Conservation (phyloP, 2,113 vertebrate species). For the Daubentonia madagascariensis region DNA sequence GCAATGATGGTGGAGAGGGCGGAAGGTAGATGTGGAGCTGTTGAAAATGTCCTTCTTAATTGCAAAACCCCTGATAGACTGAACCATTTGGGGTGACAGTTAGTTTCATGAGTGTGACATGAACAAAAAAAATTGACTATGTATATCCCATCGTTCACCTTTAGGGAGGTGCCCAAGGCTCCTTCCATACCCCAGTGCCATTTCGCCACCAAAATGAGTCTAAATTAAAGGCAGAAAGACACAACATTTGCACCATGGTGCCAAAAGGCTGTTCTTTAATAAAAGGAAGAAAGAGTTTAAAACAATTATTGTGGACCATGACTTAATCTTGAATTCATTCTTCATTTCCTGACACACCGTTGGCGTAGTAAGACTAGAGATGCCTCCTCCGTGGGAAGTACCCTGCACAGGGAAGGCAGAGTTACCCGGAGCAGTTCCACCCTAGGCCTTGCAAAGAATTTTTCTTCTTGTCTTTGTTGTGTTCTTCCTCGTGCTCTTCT, state of each 20-base stretch:
- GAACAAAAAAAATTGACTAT: not conserved
- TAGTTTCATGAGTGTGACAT: not conserved
- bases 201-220: not conserved
- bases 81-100: not conserved
- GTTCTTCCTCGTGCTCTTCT: not conserved
- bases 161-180: not conserved
- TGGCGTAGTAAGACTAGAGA: not conserved
- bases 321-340: not conserved
- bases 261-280: not conserved
- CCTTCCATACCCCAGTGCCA: not conserved
- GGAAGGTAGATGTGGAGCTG: not conserved
- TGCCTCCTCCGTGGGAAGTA: not conserved
- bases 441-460: not conserved
- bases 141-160: not conserved
- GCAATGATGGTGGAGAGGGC: not conserved
- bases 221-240: not conserved
- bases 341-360: not conserved
- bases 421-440: not conserved
- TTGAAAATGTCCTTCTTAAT: not conserved
- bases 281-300: not conserved
- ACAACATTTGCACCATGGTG: not conserved
- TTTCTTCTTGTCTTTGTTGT: not conserved
- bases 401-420: not conserved
- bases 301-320: not conserved
- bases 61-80: not conserved